These are phyloP conservation scores for Tribolium castaneum DNA, from an alignment of 1,140 invertebrate genomes.

Conservation along the genomic window DNA sequence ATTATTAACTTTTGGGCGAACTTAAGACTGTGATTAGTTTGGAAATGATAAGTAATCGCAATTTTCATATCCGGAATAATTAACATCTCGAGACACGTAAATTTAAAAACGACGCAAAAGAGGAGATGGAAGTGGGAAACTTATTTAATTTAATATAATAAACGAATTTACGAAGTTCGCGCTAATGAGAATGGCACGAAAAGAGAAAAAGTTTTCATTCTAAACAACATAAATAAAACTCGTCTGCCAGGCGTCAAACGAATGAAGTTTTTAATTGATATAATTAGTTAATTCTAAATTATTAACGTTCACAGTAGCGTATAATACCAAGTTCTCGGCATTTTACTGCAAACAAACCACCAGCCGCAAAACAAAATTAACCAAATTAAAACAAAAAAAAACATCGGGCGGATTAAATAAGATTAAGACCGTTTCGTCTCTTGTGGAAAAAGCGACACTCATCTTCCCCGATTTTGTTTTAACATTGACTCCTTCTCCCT, in stretches of 20 bases:
- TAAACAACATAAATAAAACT: constrained; percentile 15
- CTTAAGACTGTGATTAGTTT: background rate
- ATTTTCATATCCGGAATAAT: constrained; percentile 16
- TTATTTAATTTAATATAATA: constrained; percentile 37
- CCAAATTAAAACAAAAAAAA: background rate
- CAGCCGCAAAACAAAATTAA: background rate
- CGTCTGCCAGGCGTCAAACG: background rate
- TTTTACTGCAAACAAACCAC: background rate
- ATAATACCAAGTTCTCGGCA: background rate
- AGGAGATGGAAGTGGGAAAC: constrained; percentile 12
- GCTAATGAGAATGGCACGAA: constrained; percentile 27
- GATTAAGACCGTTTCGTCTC: background rate
- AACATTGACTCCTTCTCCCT: background rate
- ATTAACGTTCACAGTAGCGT: background rate
- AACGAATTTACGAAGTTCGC: constrained; percentile 6
- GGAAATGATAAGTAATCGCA: too few species aligned
- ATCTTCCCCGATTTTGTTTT: background rate
- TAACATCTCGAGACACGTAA: background rate
- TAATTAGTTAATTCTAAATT: background rate
- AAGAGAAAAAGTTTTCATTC: constrained; percentile 22
- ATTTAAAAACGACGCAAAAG: constrained; percentile 1
- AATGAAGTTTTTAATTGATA: constrained; percentile 12
- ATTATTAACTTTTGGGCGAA: background rate
- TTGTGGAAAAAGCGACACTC: background rate
- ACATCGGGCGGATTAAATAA: background rate